Conservation (phyloP, 2,888 invertebrate species). For the Polyommatus icarus region DNA sequence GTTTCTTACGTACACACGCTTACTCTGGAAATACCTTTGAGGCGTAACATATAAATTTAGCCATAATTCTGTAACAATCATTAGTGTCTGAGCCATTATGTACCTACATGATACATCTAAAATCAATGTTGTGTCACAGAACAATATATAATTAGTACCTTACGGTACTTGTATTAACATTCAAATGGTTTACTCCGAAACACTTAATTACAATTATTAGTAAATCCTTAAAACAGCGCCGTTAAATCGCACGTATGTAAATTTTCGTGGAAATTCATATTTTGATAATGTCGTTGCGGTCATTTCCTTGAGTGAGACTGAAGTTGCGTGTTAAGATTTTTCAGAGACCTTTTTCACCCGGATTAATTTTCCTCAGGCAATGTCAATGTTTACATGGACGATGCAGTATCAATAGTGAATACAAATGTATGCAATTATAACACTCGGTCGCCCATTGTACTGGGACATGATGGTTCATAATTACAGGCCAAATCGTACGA, state of each 20-base stretch:
- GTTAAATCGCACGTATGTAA: not conserved
- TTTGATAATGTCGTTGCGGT: too few relatives aligned
- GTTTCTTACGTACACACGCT: not conserved
- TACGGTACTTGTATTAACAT: too few relatives aligned
- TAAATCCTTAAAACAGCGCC: not conserved
- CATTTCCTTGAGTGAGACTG: too few relatives aligned
- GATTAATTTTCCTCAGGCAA: not conserved
- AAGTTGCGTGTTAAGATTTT: not conserved
- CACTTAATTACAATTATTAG: not conserved
- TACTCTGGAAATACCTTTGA: slow-evolving; percentile 6
- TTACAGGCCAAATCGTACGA: slow-evolving; percentile 44
- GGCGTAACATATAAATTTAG: not conserved
- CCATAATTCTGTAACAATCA: not conserved
- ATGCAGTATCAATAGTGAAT: slow-evolving; percentile 17
- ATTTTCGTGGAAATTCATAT: too few relatives aligned
- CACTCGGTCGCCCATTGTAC: slow-evolving; percentile 35
- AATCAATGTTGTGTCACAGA: not conserved
- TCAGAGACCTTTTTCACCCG: not conserved
- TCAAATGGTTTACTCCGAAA: not conserved
- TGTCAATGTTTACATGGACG: slow-evolving; percentile 20
- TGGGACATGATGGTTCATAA: slow-evolving; percentile 33
- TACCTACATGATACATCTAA: not conserved
- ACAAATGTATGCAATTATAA: slow-evolving; percentile 31
- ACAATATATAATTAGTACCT: too few relatives aligned
- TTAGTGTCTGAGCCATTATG: not conserved